phyloP scores from a whole-genome alignment of 2,797 vertebrate genomes.

The Amphiprion clarkii region DNA sequence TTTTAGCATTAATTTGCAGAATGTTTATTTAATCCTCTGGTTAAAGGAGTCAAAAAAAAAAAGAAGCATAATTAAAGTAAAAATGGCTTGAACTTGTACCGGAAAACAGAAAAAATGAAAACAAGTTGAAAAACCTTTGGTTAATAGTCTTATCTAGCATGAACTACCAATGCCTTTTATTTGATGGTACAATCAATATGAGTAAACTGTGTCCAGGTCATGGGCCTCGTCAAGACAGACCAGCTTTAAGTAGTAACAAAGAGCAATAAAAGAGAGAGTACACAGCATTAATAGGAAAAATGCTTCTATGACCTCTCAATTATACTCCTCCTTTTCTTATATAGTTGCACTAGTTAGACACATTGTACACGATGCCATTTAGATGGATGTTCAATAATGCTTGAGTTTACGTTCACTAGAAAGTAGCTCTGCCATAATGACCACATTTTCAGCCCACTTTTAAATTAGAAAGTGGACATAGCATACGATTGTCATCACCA shows the following conservation, averaged over 20 bases:
- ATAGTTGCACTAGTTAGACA: background rate
- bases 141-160: background rate
- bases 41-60: background rate
- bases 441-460: background rate
- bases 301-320: background rate
- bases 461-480: background rate
- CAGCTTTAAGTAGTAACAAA: background rate
- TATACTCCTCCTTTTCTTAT: background rate
- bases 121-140: background rate
- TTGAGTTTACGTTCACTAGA: conserved; percentile 26
- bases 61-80: no score
- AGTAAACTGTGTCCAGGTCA: background rate
- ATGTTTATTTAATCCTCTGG: background rate
- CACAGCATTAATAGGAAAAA: background rate
- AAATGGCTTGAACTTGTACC: background rate
- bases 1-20: conserved; percentile 16
- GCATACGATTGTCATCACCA: background rate
- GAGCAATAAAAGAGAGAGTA: background rate
- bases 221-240: background rate
- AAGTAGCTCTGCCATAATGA: conserved; percentile 15
- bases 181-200: background rate
- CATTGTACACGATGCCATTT: background rate
- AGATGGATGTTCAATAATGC: conserved; percentile 20
- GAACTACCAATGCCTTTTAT: background rate
- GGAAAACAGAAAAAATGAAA: no score